Base-by-base conservation (phyloP, 2,888 invertebrate genomes). In the Himalopsyche anomala region DNA sequence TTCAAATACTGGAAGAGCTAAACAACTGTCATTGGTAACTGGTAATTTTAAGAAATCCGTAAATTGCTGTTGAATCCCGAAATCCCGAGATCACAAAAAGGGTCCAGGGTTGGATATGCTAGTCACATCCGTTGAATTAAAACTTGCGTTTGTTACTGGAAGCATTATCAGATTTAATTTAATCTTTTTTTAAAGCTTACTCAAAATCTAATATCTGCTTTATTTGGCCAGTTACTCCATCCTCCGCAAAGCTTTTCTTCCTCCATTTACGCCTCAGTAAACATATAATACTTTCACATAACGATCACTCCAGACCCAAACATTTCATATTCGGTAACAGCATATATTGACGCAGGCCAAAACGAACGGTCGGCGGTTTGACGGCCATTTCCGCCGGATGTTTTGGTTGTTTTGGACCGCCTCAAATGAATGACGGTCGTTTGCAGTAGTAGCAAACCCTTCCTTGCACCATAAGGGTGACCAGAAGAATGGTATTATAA, bases 321-420 rank as follows among this genome's bases (percentile, higher is more conserved):
- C 74, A 74, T 74, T 74, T 74, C 74, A 74, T 74, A 74, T 74
- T 74, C 38, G 74, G 74, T 74, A 74, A 74, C 74, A 74, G 74
- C 74, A 74, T 74, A 28, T 74, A 74, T 74, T 74, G 74, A 74
- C 74, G 36, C 36, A 38, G 74, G 12, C 74, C 74, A 74, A 15
- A 38, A 74, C 15, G 74, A 74, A 74, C 36, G 74, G 36, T 36
- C 36, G 36, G 74, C 38, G 74, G 74, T 74, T 74, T 74, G 74
- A 74, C 74, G 74, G 74, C 36, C 74, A 38, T 74, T 74, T 74
- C 74, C 74, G 36, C 74, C 74, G 74, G 38, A 74, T 74, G 74
- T 36, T 74, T 74, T 36, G 74, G 74, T 38, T 74, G 74, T 74
- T 74, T 74, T 38, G 74, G 38, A 74, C 74, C 74, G 74, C 74